Evolutionary conservation across 2,113 vertebrate species (phyloP), one percentile per base, ranked within the genome.

Genomic region (Lamprotornis superbus): DNA sequence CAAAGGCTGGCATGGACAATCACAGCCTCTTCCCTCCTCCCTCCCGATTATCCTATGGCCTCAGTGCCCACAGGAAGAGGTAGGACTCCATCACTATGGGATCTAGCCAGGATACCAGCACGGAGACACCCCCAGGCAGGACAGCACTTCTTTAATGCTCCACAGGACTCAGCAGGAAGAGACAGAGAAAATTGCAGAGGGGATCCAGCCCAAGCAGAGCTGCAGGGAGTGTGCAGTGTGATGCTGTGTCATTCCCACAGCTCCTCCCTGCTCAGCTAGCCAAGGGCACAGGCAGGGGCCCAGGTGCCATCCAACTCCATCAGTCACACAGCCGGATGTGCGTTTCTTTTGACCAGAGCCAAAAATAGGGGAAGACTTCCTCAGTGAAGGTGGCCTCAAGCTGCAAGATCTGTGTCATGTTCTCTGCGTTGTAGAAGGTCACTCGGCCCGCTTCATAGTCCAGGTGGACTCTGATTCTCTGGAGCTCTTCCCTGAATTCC

Each of bases 281-380:
- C 69, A 9, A 28, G 6, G 53, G 18, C 53, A 68, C 47, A 14
- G 23, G 23, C 47, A 47, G 25, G 42, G 12, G 77, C 35, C 59
- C 7, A 0, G 68, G 17, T 67, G 6, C 28, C 10, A 3, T 6
- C 35, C 0, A 0, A 17, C 7, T 16, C 55, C 2, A 0, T 90
- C 85, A 92, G 37, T 28, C 57, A 46, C 67, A 53, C n/a, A 97
- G 14, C 5, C 2, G 28, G 82, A 96, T 82, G 35, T 5, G 19
- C 30, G 19, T 9, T 25, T 30, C 39, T 15, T 0, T 5, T 21
- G 80, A 81, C 46, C n/a, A 82, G 16, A 94, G 31, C 70, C 87
- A 88, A 31, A 97, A 97, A 39, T 86, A 95, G 0, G 94, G 96
- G 74, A 96, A 97, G n/a, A 96, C 83, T 50, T 76, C 94, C 93